Percentiles rank a stretch among this genome's conserved stretches.
These are phyloP conservation scores for Acleris cristana DNA, from an alignment of 2,888 invertebrate genomes.

Conservation along the genomic window DNA sequence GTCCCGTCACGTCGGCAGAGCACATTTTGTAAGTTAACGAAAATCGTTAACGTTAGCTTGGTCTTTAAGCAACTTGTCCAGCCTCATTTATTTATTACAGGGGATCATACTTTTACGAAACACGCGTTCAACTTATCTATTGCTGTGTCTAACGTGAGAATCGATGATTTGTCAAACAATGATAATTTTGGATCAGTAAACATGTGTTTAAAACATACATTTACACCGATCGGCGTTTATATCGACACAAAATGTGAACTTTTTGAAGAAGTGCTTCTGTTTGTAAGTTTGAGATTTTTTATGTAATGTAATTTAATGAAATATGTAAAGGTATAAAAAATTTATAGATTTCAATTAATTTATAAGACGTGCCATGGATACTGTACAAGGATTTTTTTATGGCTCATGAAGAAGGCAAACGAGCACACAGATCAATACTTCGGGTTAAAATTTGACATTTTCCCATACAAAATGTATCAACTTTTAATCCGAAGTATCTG, in stretches of 20 bases:
- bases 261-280: slow-evolving; percentile 47
- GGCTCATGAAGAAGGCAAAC: too few relatives aligned
- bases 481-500: too few relatives aligned
- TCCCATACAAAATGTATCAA: too few relatives aligned
- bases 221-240: slow-evolving; percentile 45
- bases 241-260: slow-evolving; percentile 46
- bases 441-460: too few relatives aligned
- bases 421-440: too few relatives aligned
- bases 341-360: too few relatives aligned
- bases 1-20: too few relatives aligned
- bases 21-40: not conserved
- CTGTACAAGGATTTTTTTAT: not conserved
- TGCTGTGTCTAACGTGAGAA: slow-evolving; percentile 41
- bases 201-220: slow-evolving; percentile 36
- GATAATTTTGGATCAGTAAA: slow-evolving; percentile 16
- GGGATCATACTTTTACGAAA: slow-evolving; percentile 45
- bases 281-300: slow-evolving; percentile 48
- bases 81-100: slow-evolving; percentile 42
- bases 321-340: too few relatives aligned
- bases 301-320: not conserved
- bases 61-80: too few relatives aligned
- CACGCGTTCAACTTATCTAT: slow-evolving; percentile 41
- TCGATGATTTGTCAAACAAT: slow-evolving; percentile 21
- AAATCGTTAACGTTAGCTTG: too few relatives aligned
- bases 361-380: not conserved